Evolutionary conservation across 2,113 vertebrate species (phyloP).

Genomic region (Tiliqua scincoides): DNA sequence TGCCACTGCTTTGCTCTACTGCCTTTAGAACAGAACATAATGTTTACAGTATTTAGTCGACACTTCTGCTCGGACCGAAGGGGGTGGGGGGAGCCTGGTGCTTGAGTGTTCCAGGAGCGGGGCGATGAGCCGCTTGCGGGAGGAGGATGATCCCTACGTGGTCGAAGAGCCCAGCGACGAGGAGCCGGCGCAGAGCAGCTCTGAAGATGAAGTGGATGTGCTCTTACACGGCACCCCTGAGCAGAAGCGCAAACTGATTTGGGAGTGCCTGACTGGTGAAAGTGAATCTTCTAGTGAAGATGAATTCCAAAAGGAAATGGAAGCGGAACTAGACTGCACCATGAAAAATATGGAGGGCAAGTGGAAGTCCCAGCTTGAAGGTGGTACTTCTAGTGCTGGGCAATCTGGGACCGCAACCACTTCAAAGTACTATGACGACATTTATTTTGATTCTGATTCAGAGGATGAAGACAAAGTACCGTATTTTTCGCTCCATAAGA

Average conservation of each 20-base stretch:
- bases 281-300: slow-evolving; percentile 95
- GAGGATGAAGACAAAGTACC: slow-evolving; percentile 89
- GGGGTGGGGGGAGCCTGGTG: accelerated
- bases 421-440: slow-evolving; percentile 82
- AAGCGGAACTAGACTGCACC: slow-evolving; percentile 89
- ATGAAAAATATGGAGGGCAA: slow-evolving; percentile 86
- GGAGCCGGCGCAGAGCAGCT: slow-evolving; percentile 87
- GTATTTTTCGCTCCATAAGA: too few species aligned
- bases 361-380: slow-evolving; percentile 77
- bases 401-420: slow-evolving; percentile 46
- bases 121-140: slow-evolving; percentile 75
- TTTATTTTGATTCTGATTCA: slow-evolving; percentile 95
- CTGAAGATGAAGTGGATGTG: slow-evolving; percentile 94
- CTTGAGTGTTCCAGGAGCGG: accelerated
- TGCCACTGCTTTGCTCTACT: neutral
- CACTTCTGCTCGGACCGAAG: neutral
- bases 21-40: slow-evolving; percentile 2
- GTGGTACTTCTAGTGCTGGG: slow-evolving; percentile 65
- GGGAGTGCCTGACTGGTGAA: slow-evolving; percentile 95
- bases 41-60: neutral
- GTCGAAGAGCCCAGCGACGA: slow-evolving; percentile 94
- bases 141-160: slow-evolving; percentile 86
- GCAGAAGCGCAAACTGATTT: slow-evolving; percentile 93
- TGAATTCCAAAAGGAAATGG: slow-evolving; percentile 99
- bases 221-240: slow-evolving; percentile 91